These are phyloP conservation scores for Ruditapes philippinarum DNA, from an alignment of 1,140 invertebrate genomes.

Conservation along the genomic window DNA sequence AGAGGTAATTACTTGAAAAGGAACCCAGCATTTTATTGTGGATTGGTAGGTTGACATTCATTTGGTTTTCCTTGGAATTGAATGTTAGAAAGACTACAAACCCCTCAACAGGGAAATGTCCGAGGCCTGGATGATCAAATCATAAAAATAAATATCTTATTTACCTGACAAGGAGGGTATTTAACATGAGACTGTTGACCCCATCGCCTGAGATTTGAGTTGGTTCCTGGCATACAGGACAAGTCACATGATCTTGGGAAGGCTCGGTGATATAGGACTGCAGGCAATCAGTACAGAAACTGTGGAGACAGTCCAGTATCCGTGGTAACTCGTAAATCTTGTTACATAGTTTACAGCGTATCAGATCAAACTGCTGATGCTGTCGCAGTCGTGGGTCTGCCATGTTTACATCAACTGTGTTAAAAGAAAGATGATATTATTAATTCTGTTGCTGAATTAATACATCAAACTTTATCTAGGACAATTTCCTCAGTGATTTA, in stretches of 20 bases:
- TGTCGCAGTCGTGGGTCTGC: background rate
- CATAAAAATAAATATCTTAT: background rate
- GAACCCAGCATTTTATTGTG: too few relatives aligned
- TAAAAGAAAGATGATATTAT: background rate
- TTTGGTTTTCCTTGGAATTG: too few relatives aligned
- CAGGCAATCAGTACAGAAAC: conserved; percentile 58
- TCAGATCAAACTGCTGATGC: conserved; percentile 51
- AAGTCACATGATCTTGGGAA: background rate
- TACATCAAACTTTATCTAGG: too few relatives aligned
- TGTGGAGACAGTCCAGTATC: conserved; percentile 58
- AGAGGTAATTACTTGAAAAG: too few relatives aligned
- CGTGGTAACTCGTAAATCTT: conserved; percentile 48
- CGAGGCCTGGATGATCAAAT: too few relatives aligned
- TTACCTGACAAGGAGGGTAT: conserved; percentile 51
- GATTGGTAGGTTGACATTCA: too few relatives aligned
- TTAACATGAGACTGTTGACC: background rate
- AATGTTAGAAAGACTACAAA: too few relatives aligned
- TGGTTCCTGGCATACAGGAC: conserved; percentile 49
- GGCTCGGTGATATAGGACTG: background rate
- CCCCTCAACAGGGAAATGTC: too few relatives aligned
- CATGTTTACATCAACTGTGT: background rate
- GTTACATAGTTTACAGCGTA: conserved; percentile 61
- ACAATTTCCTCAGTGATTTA: too few relatives aligned
- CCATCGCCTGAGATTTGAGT: background rate
- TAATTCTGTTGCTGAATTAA: too few relatives aligned